Evolutionary conservation across 2,113 vertebrate genomes (phyloP).

Genomic region (Periophthalmus modestus): DNA sequence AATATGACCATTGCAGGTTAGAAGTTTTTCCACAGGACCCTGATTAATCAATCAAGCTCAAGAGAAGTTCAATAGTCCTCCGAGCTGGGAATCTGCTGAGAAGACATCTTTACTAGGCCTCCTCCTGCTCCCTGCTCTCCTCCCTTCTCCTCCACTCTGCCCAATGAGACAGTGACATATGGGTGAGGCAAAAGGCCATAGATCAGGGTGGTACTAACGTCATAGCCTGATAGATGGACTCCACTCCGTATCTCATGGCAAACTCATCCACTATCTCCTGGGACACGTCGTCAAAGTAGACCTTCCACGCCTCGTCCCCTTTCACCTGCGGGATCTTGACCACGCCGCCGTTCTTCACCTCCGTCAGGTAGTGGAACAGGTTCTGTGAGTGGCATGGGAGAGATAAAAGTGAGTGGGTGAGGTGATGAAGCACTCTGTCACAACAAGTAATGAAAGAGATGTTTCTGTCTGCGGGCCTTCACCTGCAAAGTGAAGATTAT

Average conservation of each 20-base stretch:
- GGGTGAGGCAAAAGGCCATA: conserved; percentile 58
- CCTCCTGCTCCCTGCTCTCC: conserved; percentile 29
- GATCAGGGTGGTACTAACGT: conserved; percentile 83
- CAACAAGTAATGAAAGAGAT: conserved; percentile 10
- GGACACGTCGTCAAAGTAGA: conserved; percentile 92
- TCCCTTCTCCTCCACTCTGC: conserved; percentile 42
- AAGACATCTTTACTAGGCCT: conserved; percentile 61
- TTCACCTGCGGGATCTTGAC: conserved; percentile 94
- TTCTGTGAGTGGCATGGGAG: conserved; percentile 75
- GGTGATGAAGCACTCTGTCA: conserved; percentile 29
- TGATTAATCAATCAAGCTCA: conserved; percentile 62
- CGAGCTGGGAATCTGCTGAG: conserved; percentile 64
- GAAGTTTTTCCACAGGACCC: conserved; percentile 42
- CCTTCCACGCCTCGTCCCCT: conserved; percentile 98
- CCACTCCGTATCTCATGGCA: conserved; percentile 96
- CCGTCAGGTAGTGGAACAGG: conserved; percentile 94
- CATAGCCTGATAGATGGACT: conserved; percentile 99
- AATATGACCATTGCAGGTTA: conserved; percentile 49
- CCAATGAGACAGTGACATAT: conserved; percentile 65
- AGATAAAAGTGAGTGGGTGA: conserved; percentile 34
- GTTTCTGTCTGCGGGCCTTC: not conserved
- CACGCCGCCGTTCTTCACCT: conserved; percentile 85
- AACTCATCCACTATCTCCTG: conserved; percentile 99
- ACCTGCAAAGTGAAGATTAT: conserved; percentile 6
- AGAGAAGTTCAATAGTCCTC: conserved; percentile 46